Conservation (phyloP, 2,113 vertebrate genomes). For the Casuarius casuarius region DNA sequence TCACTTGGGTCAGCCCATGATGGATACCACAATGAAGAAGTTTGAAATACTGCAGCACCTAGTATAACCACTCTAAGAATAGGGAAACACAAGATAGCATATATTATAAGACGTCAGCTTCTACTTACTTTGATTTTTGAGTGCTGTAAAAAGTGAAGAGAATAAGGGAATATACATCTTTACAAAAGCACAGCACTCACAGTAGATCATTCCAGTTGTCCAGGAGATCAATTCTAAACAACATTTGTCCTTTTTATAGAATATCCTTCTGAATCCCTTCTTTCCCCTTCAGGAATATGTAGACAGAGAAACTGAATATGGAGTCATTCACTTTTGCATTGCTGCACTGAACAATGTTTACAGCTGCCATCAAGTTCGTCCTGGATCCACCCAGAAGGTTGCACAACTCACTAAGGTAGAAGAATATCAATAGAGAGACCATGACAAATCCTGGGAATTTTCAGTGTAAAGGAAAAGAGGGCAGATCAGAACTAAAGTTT, state of each 20-base stretch:
- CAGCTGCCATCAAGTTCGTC: neutral
- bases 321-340: neutral
- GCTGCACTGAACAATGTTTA: neutral
- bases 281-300: neutral
- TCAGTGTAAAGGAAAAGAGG: neutral
- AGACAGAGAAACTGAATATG: neutral
- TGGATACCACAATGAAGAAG: neutral
- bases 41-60: neutral
- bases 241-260: rapidly evolving
- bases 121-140: neutral
- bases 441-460: neutral
- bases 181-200: neutral
- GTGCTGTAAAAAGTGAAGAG: neutral
- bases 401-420: neutral
- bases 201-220: neutral
- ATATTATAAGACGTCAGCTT: neutral
- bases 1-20: neutral
- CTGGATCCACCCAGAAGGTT: neutral
- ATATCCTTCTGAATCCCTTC: neutral
- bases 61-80: neutral
- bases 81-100: neutral
- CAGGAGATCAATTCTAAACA: neutral
- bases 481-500: neutral
- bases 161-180: neutral
- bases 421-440: neutral